phyloP scores from a whole-genome alignment of 2,888 invertebrate genomes.

The Rapana venosa region DNA sequence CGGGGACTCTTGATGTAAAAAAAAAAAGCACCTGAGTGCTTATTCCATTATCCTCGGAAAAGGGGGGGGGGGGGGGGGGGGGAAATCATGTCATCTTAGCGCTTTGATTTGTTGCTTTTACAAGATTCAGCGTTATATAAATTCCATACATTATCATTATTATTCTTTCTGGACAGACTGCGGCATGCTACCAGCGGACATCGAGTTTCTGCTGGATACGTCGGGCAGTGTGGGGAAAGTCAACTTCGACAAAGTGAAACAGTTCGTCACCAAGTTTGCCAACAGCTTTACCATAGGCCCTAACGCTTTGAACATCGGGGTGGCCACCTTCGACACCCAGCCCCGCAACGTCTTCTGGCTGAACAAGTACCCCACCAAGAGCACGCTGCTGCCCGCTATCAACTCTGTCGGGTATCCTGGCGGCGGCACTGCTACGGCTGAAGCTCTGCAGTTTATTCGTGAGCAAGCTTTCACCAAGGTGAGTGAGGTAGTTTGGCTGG shows the following conservation, averaged over 20 bases:
- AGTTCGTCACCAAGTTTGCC: conserved; percentile 66
- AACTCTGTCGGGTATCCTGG: conserved; percentile 39
- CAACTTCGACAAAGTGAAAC: conserved; percentile 64
- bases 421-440: conserved; percentile 48
- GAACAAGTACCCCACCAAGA: conserved; percentile 57
- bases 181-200: conserved; percentile 64
- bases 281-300: conserved; percentile 65
- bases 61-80: too few species aligned
- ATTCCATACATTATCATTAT: too few species aligned
- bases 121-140: too few species aligned
- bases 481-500: background rate
- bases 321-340: conserved; percentile 60
- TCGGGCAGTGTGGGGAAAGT: conserved; percentile 62
- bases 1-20: background rate
- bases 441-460: conserved; percentile 48
- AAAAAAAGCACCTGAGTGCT: too few species aligned
- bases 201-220: conserved; percentile 66
- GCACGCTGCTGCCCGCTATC: conserved; percentile 56
- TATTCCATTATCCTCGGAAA: too few species aligned
- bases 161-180: conserved; percentile 52
- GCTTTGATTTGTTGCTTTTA: background rate
- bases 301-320: conserved; percentile 64
- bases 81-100: background rate
- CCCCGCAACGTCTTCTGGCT: conserved; percentile 64
- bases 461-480: conserved; percentile 48